Percentiles rank a stretch among this genome's conserved stretches.
Evolutionary conservation across 2,888 invertebrate species (phyloP).

Genomic region (Platynereis dumerilii): DNA sequence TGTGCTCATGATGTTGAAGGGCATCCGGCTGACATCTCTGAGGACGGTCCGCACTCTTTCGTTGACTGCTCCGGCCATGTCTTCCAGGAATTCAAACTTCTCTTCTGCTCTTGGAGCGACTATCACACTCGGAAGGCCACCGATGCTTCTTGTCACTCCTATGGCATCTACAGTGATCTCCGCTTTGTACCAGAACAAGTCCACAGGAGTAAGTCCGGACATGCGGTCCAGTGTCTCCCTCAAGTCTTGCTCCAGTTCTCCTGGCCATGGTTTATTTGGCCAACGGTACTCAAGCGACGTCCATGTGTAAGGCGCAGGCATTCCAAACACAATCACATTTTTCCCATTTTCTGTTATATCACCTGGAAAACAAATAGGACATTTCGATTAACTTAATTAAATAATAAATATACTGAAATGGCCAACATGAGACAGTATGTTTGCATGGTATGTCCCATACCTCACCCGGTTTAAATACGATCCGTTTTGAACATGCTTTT

Average conservation of each 20-base stretch:
- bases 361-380: conserved; percentile 23
- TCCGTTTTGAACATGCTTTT: no score
- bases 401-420: not conserved
- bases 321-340: conserved; percentile 29
- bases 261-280: conserved; percentile 33
- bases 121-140: conserved; percentile 29
- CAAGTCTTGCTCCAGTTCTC: conserved; percentile 24
- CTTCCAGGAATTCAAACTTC: conserved; percentile 36
- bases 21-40: conserved; percentile 9
- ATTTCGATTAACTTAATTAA: not conserved
- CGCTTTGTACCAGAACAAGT: conserved; percentile 36
- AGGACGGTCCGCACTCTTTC: conserved; percentile 20
- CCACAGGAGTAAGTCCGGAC: conserved; percentile 8
- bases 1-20: conserved; percentile 32
- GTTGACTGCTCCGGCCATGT: conserved; percentile 31
- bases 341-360: conserved; percentile 34
- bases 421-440: no score
- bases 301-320: conserved; percentile 33
- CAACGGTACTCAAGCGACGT: conserved; percentile 23
- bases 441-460: no score
- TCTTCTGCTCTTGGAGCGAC: conserved; percentile 21
- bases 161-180: conserved; percentile 28
- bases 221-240: conserved; percentile 12
- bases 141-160: conserved; percentile 28
- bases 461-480: no score